phyloP scores from a whole-genome alignment of 1,140 invertebrate genomes.

The Habropoda laboriosa region DNA sequence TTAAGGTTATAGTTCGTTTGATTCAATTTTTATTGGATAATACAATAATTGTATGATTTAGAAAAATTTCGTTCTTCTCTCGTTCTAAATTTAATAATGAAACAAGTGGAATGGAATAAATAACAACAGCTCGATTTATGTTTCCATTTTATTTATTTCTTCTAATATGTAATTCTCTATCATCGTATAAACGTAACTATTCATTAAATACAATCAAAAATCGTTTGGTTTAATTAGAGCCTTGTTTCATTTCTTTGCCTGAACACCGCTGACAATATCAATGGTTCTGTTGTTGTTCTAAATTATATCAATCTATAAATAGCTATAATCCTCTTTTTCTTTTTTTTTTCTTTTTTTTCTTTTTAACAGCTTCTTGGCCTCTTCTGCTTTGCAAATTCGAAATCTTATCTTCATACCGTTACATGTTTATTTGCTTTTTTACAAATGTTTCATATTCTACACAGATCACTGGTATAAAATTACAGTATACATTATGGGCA shows the following conservation, averaged over 20 bases:
- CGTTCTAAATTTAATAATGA: no score
- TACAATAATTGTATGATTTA: no score
- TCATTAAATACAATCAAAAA: constrained; percentile 68
- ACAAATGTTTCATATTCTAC: background rate
- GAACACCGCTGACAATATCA: constrained; percentile 17
- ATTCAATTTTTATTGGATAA: no score
- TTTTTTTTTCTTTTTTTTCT: background rate
- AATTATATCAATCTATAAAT: constrained; percentile 27
- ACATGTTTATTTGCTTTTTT: no score
- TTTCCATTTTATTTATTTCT: constrained; percentile 52
- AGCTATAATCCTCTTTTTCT: background rate
- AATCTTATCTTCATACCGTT: background rate
- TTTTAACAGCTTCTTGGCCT: background rate
- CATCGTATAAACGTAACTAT: constrained; percentile 66
- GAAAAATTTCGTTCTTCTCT: no score
- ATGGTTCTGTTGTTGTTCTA: background rate
- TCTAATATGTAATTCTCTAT: constrained; percentile 63
- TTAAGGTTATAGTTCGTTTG: no score
- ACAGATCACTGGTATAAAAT: background rate
- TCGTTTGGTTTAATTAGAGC: constrained; percentile 66
- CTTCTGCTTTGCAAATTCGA: background rate
- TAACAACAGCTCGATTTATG: background rate
- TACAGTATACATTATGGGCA: background rate
- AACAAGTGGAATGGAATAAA: background rate
- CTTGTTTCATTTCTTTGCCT: constrained; percentile 6